phyloP scores from a whole-genome alignment of 2,113 vertebrate species.

The Xerus inauris region DNA sequence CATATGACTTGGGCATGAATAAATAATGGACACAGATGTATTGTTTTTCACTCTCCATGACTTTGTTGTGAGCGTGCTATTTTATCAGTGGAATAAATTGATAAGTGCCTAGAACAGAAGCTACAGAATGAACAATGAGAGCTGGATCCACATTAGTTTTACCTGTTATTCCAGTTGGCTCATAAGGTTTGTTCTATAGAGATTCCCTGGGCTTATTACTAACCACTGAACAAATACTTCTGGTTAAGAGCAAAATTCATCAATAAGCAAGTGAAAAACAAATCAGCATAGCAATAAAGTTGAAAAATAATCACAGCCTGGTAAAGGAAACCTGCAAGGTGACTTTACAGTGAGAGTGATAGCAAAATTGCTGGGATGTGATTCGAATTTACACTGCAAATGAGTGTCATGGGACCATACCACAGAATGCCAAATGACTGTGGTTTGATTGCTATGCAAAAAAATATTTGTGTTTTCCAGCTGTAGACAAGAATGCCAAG shows the following conservation, averaged over 20 bases:
- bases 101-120: constrained; percentile 61
- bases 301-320: constrained; percentile 72
- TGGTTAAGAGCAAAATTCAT: constrained; percentile 68
- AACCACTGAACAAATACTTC: constrained; percentile 27
- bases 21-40: constrained; percentile 69
- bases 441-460: constrained; percentile 69
- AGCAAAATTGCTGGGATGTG: constrained; percentile 78
- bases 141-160: constrained; percentile 63
- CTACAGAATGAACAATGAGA: constrained; percentile 49
- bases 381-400: constrained; percentile 81
- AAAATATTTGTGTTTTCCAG: constrained; percentile 68
- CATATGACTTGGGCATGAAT: constrained; percentile 55
- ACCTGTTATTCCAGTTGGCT: constrained; percentile 60
- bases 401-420: constrained; percentile 42
- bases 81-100: constrained; percentile 76
- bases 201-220: constrained; percentile 45
- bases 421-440: constrained; percentile 64
- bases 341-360: constrained; percentile 79
- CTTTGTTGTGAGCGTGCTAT: constrained; percentile 52
- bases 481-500: constrained; percentile 43
- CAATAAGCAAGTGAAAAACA: constrained; percentile 71
- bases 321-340: constrained; percentile 77
- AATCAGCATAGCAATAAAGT: constrained; percentile 71
- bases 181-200: constrained; percentile 51
- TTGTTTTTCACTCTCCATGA: constrained; percentile 58